Evolutionary conservation across 2,888 invertebrate species (phyloP).

Genomic region (Pristionchus mayeri): DNA sequence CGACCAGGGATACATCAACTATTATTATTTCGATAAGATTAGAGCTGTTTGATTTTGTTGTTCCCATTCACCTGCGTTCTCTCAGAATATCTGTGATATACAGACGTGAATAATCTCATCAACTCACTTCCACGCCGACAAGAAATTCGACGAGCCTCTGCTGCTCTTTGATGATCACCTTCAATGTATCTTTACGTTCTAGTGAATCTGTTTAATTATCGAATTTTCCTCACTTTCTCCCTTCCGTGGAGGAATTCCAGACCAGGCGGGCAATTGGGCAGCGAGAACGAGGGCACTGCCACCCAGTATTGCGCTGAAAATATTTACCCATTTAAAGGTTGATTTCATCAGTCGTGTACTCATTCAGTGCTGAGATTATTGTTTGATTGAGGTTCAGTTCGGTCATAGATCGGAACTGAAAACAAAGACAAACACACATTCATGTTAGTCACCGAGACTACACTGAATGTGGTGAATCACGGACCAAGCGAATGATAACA

Average conservation of each 20-base stretch:
- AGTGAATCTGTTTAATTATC: too few species aligned
- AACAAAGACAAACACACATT: not conserved
- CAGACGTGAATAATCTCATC: too few species aligned
- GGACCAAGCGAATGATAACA: not conserved
- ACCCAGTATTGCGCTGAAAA: not conserved
- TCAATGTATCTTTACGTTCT: too few species aligned
- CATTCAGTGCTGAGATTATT: too few species aligned
- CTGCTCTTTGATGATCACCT: not conserved
- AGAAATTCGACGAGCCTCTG: not conserved
- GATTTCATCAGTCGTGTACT: not conserved
- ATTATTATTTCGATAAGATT: too few species aligned
- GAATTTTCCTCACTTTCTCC: not conserved
- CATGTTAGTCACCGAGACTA: not conserved
- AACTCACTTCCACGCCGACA: not conserved
- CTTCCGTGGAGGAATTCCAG: conserved; percentile 8
- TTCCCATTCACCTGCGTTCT: too few species aligned
- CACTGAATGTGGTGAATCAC: too few species aligned
- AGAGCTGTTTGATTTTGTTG: too few species aligned
- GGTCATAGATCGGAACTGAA: not conserved
- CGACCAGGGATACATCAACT: too few species aligned
- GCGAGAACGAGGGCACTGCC: not conserved
- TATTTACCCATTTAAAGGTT: not conserved
- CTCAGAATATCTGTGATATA: not conserved
- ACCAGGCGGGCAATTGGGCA: conserved; percentile 3
- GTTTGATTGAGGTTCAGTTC: too few species aligned